These are phyloP conservation scores for Tarsius wallacei DNA, from an alignment of 2,797 vertebrate species.

Conservation along the genomic window DNA sequence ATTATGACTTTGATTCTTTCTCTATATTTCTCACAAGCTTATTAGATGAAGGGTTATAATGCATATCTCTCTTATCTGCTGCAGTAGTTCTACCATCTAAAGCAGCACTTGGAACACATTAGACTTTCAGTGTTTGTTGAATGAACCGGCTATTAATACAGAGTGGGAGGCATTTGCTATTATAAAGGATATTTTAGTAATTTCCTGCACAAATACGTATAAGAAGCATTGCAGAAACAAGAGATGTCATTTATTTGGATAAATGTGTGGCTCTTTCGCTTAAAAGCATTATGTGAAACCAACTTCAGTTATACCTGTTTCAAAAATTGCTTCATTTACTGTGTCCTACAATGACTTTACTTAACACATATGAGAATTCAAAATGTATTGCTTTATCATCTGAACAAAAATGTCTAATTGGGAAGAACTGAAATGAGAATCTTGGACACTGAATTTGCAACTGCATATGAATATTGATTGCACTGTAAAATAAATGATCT, in stretches of 20 bases:
- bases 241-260: slow-evolving; percentile 3
- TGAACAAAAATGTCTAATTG: slow-evolving; percentile 71
- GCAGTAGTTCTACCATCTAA: not conserved
- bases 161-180: not conserved
- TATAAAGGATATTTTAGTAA: not conserved
- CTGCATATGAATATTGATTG: slow-evolving; percentile 54
- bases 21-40: not conserved
- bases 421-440: not conserved
- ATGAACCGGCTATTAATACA: not conserved
- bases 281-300: slow-evolving; percentile 32
- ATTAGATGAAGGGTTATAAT: not conserved
- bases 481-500: slow-evolving; percentile 6
- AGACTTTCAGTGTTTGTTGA: not conserved
- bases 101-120: not conserved
- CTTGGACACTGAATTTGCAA: slow-evolving; percentile 55
- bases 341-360: slow-evolving; percentile 14
- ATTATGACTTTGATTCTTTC: not conserved
- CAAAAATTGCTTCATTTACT: slow-evolving; percentile 50
- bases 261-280: slow-evolving; percentile 31
- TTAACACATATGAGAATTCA: not conserved
- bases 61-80: not conserved
- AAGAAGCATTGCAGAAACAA: not conserved
- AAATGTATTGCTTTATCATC: slow-evolving; percentile 1
- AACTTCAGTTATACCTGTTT: not conserved
- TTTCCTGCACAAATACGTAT: not conserved